These are phyloP conservation scores for Ornithoptera alexandrae DNA, from an alignment of 2,888 invertebrate species.

Conservation along the genomic window DNA sequence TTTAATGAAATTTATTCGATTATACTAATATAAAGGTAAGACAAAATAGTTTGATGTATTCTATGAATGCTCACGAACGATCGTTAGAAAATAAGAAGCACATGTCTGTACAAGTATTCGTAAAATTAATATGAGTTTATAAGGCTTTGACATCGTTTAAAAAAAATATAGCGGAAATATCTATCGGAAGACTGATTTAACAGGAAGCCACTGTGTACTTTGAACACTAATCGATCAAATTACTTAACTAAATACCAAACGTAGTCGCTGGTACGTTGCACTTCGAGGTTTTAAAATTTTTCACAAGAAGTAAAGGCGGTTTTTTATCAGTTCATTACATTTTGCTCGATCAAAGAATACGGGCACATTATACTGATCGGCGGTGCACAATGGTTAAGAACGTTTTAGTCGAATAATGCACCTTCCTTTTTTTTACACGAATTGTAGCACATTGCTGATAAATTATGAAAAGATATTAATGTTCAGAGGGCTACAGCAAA, in stretches of 20 bases:
- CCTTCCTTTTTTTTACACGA: background rate
- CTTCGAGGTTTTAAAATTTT: constrained; percentile 59
- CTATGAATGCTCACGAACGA: constrained; percentile 34
- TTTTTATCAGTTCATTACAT: constrained; percentile 72
- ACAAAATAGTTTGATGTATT: constrained; percentile 36
- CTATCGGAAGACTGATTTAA: constrained; percentile 79
- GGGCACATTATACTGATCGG: constrained; percentile 62
- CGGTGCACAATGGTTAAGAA: constrained; percentile 63
- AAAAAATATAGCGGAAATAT: constrained; percentile 73
- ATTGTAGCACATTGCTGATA: background rate
- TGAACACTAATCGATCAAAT: constrained; percentile 68
- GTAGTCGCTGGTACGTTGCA: constrained; percentile 67
- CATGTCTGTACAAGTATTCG: constrained; percentile 32
- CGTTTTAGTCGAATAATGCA: constrained; percentile 41
- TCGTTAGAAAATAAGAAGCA: constrained; percentile 33
- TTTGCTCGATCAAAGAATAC: constrained; percentile 73
- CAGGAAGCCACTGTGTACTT: constrained; percentile 76
- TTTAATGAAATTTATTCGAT: constrained; percentile 51
- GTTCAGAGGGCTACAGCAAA: background rate
- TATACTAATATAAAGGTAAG: constrained; percentile 34
- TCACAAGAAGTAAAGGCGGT: constrained; percentile 74
- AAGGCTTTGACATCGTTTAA: constrained; percentile 65
- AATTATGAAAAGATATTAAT: background rate
- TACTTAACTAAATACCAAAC: constrained; percentile 74
- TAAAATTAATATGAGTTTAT: constrained; percentile 35